Base-by-base conservation (phyloP, 2,888 invertebrate genomes). In the Cyclophora albipunctata region DNA sequence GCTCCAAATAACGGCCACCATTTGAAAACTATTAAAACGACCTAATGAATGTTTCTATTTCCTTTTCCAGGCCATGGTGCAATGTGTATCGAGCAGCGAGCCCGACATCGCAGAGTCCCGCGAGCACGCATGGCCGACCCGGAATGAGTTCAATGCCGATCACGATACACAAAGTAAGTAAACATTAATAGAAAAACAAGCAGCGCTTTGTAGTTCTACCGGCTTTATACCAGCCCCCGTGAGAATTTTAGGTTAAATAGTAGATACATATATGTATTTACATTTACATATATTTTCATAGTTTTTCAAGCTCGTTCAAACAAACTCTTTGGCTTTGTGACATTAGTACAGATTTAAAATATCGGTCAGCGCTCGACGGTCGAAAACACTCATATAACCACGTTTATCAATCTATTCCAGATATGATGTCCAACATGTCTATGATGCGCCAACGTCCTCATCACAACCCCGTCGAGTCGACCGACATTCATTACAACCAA, bases 11-110 rank as follows among this genome's bases (percentile, higher is more conserved):
- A 20, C 2, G 20, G 20, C 20, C 1, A 20, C 20, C 20, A 20
- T 20, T 20, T 20, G 20, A 20, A 1, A 1, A 20, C 20, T 20
- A 20, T 20, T 20, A 20, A 20, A 20, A 20, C 34, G 5, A 42
- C 5, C 3, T 7, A 20, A 41, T 7, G 4, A 34, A 7, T 42
- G 20, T 20, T 20, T 20, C 20, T 20, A 20, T 20, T 20, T 20
- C 20, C 55, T 7, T 50, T 74, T 79, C 7, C 84, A 92, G 93
- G 92, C 93, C 4, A 93, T 95, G 95, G 96, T 96, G 35, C 96
- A 96, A 74, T 96, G 95, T 74, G 94, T 96, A 56, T 95, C 96
- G 40, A 95, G 95, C 71, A 95, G 95, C 64, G 95, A 95, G 71
- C 95, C 93, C 37, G 95, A 95, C 60, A 81, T 84, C 69, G 82